Conservation (phyloP, 2,113 vertebrate genomes). For the Shinisaurus crocodilurus region DNA sequence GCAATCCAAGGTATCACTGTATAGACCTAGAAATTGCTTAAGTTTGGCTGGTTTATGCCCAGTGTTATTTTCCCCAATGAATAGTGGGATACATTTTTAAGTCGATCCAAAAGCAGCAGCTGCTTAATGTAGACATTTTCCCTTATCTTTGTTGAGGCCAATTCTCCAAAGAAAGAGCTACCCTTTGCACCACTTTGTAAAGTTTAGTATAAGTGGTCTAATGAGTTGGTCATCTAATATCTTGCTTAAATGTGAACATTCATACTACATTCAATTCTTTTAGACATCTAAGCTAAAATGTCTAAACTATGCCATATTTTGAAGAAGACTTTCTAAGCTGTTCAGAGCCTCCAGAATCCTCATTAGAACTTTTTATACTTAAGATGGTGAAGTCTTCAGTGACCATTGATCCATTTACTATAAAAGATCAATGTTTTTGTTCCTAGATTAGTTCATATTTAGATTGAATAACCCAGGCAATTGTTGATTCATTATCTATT, state of each 20-base stretch:
- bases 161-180: background rate
- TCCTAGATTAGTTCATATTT: background rate
- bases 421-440: background rate
- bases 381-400: background rate
- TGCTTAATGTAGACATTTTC: background rate
- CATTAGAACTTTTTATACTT: background rate
- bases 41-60: background rate
- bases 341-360: background rate
- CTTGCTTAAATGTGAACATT: background rate
- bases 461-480: background rate
- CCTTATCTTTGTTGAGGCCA: background rate
- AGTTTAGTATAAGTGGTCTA: background rate
- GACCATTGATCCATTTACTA: background rate
- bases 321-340: background rate
- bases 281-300: background rate
- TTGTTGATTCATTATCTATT: background rate
- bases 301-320: background rate
- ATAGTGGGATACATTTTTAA: background rate
- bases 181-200: background rate
- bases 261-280: background rate
- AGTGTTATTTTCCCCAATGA: no score
- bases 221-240: background rate
- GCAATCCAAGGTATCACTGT: no score
- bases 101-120: background rate
- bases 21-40: background rate